Evolutionary conservation across 1,140 invertebrate genomes (phyloP).

Genomic region (Drosophila yakuba): DNA sequence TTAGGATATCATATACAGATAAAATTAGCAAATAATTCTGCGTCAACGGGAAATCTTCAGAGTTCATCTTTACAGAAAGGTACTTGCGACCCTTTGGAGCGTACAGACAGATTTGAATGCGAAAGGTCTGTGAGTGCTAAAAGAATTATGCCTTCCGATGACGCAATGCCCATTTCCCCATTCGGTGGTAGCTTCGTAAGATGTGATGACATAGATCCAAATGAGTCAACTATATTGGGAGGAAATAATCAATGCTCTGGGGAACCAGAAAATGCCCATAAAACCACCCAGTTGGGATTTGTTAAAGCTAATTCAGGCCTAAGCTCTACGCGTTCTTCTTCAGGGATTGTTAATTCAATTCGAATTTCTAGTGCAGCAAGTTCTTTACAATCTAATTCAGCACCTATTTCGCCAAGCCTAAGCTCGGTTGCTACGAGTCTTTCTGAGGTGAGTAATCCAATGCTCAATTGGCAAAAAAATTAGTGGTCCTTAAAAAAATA

Average conservation of each 20-base stretch:
- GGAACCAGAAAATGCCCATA: conserved; percentile 15
- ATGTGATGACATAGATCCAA: conserved; percentile 26
- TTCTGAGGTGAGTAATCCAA: conserved; percentile 88
- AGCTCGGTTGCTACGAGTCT: conserved; percentile 91
- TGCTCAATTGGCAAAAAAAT: no score
- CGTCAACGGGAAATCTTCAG: conserved; percentile 56
- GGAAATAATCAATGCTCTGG: conserved; percentile 15
- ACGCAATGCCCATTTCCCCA: conserved; percentile 42
- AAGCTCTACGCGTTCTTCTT: conserved; percentile 25
- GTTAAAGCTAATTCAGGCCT: conserved; percentile 26
- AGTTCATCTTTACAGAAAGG: conserved; percentile 25
- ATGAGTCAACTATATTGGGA: conserved; percentile 29
- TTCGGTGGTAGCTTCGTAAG: conserved; percentile 29
- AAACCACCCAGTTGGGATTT: conserved; percentile 28
- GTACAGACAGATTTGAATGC: conserved; percentile 45
- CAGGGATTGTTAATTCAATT: conserved; percentile 41
- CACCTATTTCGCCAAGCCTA: conserved; percentile 88
- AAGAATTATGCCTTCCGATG: conserved; percentile 44
- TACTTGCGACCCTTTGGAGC: conserved; percentile 17
- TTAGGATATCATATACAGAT: conserved; percentile 16
- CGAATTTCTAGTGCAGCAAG: conserved; percentile 57
- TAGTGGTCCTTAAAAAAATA: not conserved
- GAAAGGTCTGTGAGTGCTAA: conserved; percentile 16
- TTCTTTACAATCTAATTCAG: conserved; percentile 69
- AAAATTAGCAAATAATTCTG: conserved; percentile 36